Base-by-base conservation (phyloP, 1,140 invertebrate genomes). In the Dendrolimus punctatus region DNA sequence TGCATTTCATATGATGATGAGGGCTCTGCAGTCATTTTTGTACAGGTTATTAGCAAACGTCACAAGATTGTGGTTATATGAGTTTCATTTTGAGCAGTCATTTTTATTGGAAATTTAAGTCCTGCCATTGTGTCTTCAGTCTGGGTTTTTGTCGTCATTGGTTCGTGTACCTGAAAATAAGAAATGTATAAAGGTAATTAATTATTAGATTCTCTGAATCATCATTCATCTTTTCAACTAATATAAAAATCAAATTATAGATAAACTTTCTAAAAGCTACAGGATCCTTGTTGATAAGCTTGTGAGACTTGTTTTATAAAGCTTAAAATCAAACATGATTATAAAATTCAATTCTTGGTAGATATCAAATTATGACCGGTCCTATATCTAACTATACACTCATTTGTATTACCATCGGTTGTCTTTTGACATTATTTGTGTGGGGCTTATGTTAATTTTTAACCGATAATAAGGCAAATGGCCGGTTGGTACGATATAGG, bases 1-100 rank as follows among this genome's bases (percentile, higher is more conserved):
- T 80, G 68, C 80, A 86, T 81, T 57, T 86, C 83, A 64, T 76
- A 80, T n/a, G 73, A 69, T 8, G 63, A 52, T 5, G 63, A 60
- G 43, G 69, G 60, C 50, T 76, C 72, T 42, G 64, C 23, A 40
- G 38, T 63, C 78, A 73, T 79, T 50, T 60, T 73, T 65, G 6
- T 49, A 37, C 59, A 8, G 57, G 10, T 40, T 55, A 8, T 9
- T 39, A 45, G 8, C 40, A 9, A 45, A 60, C 57, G 68, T 78
- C 68, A 73, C 66, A 68, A 73, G 46, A 66, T 53, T 47, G 54
- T 67, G 38, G 50, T 61, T 39, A 52, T 44, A 47, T 56, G 23
- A 46, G 39, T 46, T 56, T 56, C 43, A 47, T 47, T 49, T 55
- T 50, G 5, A 8, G 36, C 49, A 43, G 49, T 37, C 53, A 55